phyloP scores from a whole-genome alignment of 1,140 invertebrate species.

The Pseudomyrmex pallidus region DNA sequence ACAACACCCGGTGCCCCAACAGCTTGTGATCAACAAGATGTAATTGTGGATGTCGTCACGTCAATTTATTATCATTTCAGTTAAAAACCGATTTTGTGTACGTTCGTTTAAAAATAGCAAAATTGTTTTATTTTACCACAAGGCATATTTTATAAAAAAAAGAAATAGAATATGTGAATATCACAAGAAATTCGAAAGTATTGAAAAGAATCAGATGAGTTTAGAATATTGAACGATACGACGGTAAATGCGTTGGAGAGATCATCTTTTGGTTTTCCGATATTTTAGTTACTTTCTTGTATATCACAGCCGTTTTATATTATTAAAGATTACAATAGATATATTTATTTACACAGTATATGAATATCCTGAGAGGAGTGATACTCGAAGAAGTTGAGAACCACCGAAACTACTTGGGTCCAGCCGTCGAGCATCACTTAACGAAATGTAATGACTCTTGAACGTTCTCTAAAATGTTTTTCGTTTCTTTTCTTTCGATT shows the following conservation, averaged over 20 bases:
- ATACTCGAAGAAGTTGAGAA: slow-evolving; percentile 10
- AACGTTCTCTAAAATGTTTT: neutral
- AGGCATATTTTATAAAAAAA: no score
- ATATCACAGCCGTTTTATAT: neutral
- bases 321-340: no score
- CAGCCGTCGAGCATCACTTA: neutral
- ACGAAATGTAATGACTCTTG: slow-evolving; percentile 11
- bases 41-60: neutral
- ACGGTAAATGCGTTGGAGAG: no score
- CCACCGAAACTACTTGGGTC: neutral
- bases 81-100: neutral
- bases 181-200: no score
- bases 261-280: no score
- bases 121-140: neutral
- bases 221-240: no score
- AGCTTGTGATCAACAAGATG: neutral
- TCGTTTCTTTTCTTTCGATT: neutral
- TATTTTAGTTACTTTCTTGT: no score
- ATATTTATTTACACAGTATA: neutral
- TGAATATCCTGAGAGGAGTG: neutral
- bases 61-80: neutral
- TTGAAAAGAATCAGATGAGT: no score
- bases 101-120: slow-evolving; percentile 1
- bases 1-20: neutral
- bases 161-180: no score